Evolutionary conservation across 1,140 invertebrate species (phyloP).

Genomic region (Drosophila lacertosa): DNA sequence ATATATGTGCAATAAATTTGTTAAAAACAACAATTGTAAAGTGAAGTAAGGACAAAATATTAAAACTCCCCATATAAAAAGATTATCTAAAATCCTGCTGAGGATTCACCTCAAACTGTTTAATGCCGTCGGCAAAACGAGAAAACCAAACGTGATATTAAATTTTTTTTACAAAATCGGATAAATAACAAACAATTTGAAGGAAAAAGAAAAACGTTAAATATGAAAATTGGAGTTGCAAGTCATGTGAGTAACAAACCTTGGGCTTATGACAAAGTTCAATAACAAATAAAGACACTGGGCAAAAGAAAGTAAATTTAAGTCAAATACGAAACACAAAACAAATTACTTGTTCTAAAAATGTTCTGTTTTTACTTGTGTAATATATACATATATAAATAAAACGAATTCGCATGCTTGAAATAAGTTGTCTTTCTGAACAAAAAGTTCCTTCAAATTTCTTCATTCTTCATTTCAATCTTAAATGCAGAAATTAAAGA

Average conservation of each 20-base stretch:
- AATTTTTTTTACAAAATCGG: conserved; percentile 4
- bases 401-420: no score
- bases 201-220: not conserved
- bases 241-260: not conserved
- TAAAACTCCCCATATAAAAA: not conserved
- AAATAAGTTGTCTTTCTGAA: no score
- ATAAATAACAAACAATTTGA: conserved; percentile 3
- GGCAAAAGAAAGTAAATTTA: no score
- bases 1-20: conserved; percentile 35
- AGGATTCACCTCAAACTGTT: not conserved
- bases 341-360: no score
- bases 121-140: conserved; percentile 27
- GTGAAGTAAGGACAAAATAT: conserved; percentile 14
- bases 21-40: conserved; percentile 2
- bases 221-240: not conserved
- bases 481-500: no score
- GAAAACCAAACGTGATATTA: conserved; percentile 1
- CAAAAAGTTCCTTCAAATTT: no score
- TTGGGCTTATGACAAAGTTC: no score
- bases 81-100: not conserved
- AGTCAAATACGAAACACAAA: no score
- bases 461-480: no score
- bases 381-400: no score
- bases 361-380: no score
- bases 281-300: no score